A percentile compares a stretch with the other conserved stretches of the same genome.
These are phyloP conservation scores for Dendrolimus houi DNA, from an alignment of 2,888 invertebrate genomes.

Conservation along the genomic window DNA sequence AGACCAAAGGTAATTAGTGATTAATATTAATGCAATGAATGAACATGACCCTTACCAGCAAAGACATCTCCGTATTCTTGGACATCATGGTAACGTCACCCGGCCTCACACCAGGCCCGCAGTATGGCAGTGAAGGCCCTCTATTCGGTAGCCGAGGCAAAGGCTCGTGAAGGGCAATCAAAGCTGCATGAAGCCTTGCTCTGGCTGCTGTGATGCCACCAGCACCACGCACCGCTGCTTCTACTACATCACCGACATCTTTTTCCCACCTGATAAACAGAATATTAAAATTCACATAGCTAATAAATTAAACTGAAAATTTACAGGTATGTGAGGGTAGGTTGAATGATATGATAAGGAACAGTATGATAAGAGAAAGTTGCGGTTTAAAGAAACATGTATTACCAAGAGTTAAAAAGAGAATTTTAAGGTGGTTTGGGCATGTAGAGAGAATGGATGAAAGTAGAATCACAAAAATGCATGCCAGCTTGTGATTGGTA, in stretches of 20 bases:
- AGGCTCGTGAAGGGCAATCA: slow-evolving; percentile 53
- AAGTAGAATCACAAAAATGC: too few relatives aligned
- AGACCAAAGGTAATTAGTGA: too few relatives aligned
- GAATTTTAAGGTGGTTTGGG: too few relatives aligned
- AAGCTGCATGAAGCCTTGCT: slow-evolving; percentile 58
- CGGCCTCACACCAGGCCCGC: slow-evolving; percentile 71
- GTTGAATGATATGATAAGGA: too few relatives aligned
- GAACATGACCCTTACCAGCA: slow-evolving; percentile 43
- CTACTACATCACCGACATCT: slow-evolving; percentile 75
- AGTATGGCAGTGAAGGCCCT: slow-evolving; percentile 76
- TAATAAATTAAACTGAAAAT: too few relatives aligned
- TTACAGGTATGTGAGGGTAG: too few relatives aligned
- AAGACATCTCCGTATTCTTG: slow-evolving; percentile 67
- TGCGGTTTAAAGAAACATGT: too few relatives aligned
- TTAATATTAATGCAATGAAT: background rate
- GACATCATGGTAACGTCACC: slow-evolving; percentile 73
- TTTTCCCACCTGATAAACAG: slow-evolving; percentile 51
- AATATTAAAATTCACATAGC: too few relatives aligned
- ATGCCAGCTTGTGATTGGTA: too few relatives aligned
- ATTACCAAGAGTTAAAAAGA: too few relatives aligned
- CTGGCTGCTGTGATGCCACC: slow-evolving; percentile 58
- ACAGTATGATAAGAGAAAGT: too few relatives aligned
- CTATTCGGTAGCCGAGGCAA: slow-evolving; percentile 46
- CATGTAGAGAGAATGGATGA: too few relatives aligned
- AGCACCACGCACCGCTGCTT: slow-evolving; percentile 71